phyloP scores from a whole-genome alignment of 2,113 vertebrate genomes.

The Pachyramphus minor region DNA sequence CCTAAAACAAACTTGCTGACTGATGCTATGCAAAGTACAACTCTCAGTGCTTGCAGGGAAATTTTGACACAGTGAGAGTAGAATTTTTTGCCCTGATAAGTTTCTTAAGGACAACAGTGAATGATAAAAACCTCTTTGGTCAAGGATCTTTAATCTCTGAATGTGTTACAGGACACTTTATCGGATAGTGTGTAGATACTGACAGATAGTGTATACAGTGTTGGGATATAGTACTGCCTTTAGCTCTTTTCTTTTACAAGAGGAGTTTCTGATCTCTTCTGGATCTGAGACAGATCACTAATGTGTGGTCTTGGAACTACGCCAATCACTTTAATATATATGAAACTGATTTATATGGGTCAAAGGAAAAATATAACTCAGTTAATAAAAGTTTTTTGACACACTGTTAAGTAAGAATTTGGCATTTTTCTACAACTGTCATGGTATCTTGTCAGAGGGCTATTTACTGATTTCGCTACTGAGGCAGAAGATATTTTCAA shows the following conservation, averaged over 20 bases:
- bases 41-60: not conserved
- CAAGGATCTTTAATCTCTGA: not conserved
- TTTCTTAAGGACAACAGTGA: not conserved
- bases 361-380: not conserved
- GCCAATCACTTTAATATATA: not conserved
- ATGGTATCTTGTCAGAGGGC: not conserved
- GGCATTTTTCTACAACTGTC: not conserved
- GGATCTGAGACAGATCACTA: not conserved
- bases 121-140: not conserved
- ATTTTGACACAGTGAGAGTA: not conserved
- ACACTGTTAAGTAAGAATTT: not conserved
- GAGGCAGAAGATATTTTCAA: not conserved
- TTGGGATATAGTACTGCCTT: not conserved
- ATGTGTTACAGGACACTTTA: not conserved
- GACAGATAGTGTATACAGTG: not conserved
- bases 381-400: not conserved
- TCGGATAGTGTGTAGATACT: not conserved
- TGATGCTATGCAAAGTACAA: not conserved
- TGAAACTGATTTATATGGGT: not conserved
- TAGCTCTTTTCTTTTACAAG: not conserved
- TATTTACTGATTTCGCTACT: not conserved
- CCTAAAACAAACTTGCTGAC: not conserved
- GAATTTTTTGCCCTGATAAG: not conserved
- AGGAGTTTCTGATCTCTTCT: not conserved
- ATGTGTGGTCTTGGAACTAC: not conserved